Base-by-base conservation (phyloP, 2,797 vertebrate genomes). In the Xenentodon cancila region DNA sequence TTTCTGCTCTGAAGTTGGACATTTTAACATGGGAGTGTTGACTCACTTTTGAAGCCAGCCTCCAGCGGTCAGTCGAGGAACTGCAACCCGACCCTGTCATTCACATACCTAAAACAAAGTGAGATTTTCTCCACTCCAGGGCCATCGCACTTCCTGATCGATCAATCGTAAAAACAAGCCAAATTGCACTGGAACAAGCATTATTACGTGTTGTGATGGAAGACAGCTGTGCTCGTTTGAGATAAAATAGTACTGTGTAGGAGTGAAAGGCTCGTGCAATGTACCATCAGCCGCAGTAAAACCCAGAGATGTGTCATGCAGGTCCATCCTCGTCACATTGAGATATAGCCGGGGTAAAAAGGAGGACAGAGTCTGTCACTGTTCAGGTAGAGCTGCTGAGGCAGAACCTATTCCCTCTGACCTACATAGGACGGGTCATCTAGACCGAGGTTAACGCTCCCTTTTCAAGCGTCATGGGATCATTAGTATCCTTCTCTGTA, bases 321-420 rank as follows among this genome's bases (percentile, higher is more conserved):
- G 55, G 44, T 34, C 40, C 53, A 58, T 56, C 55, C 71, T 85
- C 73, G 75, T 81, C 77, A 73, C 64, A 61, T 56, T 71, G 68
- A 68, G 74, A 76, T 76, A 40, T 18, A 46, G 69, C 48, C 30
- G 50, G 20, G 50, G 20, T 6, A 18, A 48, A 70, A 83, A 85
- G 64, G 77, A 84, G 80, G 84, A 81, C 79, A 87, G 69, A 71
- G 56, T 80, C 65, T 82, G 81, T 89, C 86, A 88, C 84, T 86
- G 3, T 81, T 66, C 86, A 88, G 86, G 88, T 89, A 67, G 84
- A 64, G 46, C 65, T 81, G 84, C 79, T 69, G 81, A 89, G 77
- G 82, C 86, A 78, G 87, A 91, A 90, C 88, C 84, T 79, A 88
- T 92, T 90, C 86, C 63, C 83, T 75, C 57, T 90, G 91, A 90